Evolutionary conservation across 2,797 vertebrate genomes (phyloP).

Genomic region (Lophotriccus pileatus): DNA sequence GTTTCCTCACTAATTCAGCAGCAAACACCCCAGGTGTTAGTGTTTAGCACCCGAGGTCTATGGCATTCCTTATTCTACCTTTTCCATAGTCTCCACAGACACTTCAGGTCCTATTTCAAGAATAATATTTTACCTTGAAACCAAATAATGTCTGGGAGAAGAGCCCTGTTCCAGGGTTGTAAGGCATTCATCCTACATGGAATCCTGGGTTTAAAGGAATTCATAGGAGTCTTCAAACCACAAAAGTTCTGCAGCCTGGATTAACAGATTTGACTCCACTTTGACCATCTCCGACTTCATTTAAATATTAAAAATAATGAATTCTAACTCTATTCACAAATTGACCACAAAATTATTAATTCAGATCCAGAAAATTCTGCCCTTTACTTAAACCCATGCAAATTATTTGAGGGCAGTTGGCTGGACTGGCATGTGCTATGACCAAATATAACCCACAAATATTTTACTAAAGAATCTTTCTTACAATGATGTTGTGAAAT

Average conservation of each 20-base stretch:
- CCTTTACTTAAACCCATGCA: background rate
- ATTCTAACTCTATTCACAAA: background rate
- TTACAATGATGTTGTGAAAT: background rate
- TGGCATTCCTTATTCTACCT: background rate
- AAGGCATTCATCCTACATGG: background rate
- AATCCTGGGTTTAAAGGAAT: background rate
- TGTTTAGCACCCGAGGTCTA: background rate
- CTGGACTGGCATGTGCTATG: background rate
- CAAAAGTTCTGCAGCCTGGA: background rate
- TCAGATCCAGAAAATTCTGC: background rate
- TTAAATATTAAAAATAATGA: background rate
- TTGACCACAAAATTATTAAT: background rate
- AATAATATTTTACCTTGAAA: slow-evolving; percentile 19
- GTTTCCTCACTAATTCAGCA: background rate
- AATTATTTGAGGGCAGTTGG: background rate
- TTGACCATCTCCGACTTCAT: background rate
- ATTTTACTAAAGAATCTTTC: background rate
- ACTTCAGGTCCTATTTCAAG: background rate
- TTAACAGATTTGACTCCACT: background rate
- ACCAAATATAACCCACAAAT: background rate
- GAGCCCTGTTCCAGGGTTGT: background rate
- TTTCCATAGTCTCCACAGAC: background rate
- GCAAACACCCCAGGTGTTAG: background rate
- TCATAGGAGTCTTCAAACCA: background rate
- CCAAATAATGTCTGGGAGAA: background rate